Percentiles rank a stretch among this genome's conserved stretches.
Conservation (phyloP, 2,888 invertebrate species). For the Cremastinae sp. region DNA sequence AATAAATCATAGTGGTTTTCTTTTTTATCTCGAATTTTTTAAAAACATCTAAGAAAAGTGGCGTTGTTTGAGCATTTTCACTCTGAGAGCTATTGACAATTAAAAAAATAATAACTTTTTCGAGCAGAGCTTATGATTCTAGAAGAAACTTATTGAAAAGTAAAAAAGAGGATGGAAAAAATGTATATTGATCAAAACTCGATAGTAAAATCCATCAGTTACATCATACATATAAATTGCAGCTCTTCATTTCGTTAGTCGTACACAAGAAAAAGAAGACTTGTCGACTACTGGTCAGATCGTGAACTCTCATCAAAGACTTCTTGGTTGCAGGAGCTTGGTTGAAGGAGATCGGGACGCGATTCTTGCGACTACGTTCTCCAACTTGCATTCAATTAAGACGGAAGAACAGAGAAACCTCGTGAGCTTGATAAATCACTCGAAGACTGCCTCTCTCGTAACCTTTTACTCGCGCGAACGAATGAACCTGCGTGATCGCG, state of each 20-base stretch:
- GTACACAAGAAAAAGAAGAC: conserved; percentile 53
- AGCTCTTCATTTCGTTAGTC: conserved; percentile 46
- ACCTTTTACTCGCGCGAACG: conserved; percentile 73
- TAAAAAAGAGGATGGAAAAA: conserved; percentile 45
- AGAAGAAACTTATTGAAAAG: too few species aligned
- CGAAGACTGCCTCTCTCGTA: conserved; percentile 65
- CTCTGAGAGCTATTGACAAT: too few species aligned
- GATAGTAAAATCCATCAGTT: conserved; percentile 1
- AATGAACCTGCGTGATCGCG: conserved; percentile 63
- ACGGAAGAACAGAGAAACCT: conserved; percentile 64
- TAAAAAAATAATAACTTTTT: too few species aligned
- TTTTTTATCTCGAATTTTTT: too few species aligned
- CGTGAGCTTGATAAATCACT: conserved; percentile 73
- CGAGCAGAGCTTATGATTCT: too few species aligned
- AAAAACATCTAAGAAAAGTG: too few species aligned
- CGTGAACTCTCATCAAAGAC: conserved; percentile 58
- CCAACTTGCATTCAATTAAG: conserved; percentile 75
- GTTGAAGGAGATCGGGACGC: conserved; percentile 52
- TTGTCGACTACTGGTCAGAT: conserved; percentile 57
- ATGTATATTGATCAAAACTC: conserved; percentile 45
- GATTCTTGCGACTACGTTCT: conserved; percentile 58
- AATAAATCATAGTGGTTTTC: too few species aligned
- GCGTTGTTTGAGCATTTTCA: too few species aligned
- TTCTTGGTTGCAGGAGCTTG: conserved; percentile 28
- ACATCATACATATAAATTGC: too few species aligned